A percentile compares a stretch with the other conserved stretches of the same genome.
Evolutionary conservation across 2,113 vertebrate genomes (phyloP).

Genomic region (Daphoenositta chrysoptera): DNA sequence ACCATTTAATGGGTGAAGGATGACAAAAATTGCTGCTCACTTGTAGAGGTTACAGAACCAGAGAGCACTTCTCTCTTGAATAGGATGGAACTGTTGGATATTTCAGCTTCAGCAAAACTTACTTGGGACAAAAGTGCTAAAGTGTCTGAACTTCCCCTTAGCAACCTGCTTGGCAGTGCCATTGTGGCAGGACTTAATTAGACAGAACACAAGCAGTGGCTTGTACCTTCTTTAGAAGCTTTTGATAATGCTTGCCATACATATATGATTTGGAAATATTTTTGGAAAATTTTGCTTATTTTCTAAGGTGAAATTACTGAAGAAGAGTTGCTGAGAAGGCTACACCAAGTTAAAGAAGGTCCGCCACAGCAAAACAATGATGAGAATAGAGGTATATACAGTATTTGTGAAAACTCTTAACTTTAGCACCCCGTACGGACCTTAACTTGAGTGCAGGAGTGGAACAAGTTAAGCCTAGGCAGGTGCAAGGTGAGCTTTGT

Average conservation of each 20-base stretch:
- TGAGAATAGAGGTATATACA: conserved; percentile 85
- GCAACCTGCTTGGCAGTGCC: neutral
- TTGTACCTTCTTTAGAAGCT: conserved; percentile 43
- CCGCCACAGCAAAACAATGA: conserved; percentile 81
- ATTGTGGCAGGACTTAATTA: neutral
- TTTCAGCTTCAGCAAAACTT: neutral
- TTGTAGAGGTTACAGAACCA: neutral
- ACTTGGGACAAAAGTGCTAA: neutral
- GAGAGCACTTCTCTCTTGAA: neutral
- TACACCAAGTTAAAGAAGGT: conserved; percentile 95
- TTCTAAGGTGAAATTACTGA: conserved; percentile 92
- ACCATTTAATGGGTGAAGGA: neutral
- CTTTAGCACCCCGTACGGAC: conserved; percentile 56
- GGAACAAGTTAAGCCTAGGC: conserved; percentile 59
- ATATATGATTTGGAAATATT: conserved; percentile 64
- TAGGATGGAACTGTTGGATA: neutral
- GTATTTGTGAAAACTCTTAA: conserved; percentile 51
- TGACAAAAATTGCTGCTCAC: neutral
- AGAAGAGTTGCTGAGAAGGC: conserved; percentile 92
- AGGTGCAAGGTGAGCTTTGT: conserved; percentile 51
- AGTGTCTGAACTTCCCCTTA: neutral
- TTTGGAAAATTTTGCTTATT: conserved; percentile 68
- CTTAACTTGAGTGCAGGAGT: conserved; percentile 61
- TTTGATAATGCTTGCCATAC: conserved; percentile 47
- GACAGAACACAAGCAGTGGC: neutral